Evolutionary conservation across 2,113 vertebrate genomes (phyloP).

Genomic region (Microcebus lehilahytsara): DNA sequence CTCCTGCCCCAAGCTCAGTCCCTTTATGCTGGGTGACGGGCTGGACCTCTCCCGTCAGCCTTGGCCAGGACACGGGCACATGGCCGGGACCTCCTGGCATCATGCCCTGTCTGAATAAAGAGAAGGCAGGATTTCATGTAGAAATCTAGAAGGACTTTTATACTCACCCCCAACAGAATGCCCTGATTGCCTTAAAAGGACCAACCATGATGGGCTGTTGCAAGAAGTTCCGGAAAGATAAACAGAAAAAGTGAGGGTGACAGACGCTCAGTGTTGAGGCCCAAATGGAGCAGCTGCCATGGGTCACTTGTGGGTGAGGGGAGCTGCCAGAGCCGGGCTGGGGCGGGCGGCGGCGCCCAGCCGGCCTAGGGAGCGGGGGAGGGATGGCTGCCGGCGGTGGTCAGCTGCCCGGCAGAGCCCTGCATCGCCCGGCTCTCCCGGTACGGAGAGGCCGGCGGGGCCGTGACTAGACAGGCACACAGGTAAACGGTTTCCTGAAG

Average conservation of each 20-base stretch:
- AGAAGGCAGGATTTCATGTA: neutral
- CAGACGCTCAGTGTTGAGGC: neutral
- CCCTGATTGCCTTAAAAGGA: neutral
- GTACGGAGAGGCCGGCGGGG: neutral
- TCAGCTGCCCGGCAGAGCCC: neutral
- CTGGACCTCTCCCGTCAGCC: neutral
- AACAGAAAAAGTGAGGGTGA: neutral
- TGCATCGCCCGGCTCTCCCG: neutral
- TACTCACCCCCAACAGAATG: neutral
- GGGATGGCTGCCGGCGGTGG: neutral
- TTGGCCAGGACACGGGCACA: accelerated
- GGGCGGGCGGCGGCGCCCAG: neutral
- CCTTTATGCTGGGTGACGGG: neutral
- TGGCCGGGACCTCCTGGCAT: accelerated
- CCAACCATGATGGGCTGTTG: neutral
- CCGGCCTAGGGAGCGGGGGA: neutral
- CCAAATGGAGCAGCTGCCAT: neutral
- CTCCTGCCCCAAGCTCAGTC: neutral
- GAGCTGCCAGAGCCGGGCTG: too few relatives aligned
- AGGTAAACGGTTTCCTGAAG: accelerated
- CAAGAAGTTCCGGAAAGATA: slow-evolving; percentile 3
- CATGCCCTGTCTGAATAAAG: neutral
- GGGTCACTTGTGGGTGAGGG: too few relatives aligned
- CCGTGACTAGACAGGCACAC: neutral
- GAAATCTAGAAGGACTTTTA: neutral